Conservation (phyloP, 2,888 invertebrate species). For the Teleiodes luculella region DNA sequence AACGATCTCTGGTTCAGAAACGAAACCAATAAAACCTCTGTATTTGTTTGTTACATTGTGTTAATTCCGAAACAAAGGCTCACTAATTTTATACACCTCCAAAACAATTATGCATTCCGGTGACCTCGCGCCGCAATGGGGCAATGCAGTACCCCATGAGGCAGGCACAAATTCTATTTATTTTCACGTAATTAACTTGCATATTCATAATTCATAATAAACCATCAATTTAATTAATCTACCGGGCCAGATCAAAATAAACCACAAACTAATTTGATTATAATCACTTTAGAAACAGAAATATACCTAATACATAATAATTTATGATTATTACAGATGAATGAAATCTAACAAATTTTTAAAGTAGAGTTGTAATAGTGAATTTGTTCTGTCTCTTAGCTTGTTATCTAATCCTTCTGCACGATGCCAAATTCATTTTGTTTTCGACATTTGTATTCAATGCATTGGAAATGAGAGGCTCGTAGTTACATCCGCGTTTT, state of each 20-base stretch:
- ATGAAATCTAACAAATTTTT: not conserved
- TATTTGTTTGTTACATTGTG: slow-evolving; percentile 19
- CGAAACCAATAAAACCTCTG: not conserved
- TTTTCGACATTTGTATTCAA: slow-evolving; percentile 6
- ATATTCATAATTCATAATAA: slow-evolving; percentile 60
- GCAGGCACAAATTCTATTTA: slow-evolving; percentile 34
- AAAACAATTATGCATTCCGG: slow-evolving; percentile 37
- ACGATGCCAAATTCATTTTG: slow-evolving; percentile 11
- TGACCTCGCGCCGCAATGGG: slow-evolving; percentile 40
- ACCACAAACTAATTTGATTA: slow-evolving; percentile 34
- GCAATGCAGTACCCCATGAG: no score
- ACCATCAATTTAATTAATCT: slow-evolving; percentile 57
- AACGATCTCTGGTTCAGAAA: not conserved
- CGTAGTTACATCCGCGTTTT: slow-evolving; percentile 8
- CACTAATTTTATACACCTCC: slow-evolving; percentile 36
- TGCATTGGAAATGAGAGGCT: slow-evolving; percentile 10
- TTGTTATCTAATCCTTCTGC: not conserved
- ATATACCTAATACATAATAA: not conserved
- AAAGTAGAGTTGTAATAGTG: not conserved
- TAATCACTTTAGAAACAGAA: not conserved
- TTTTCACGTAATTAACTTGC: slow-evolving; percentile 49
- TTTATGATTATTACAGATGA: not conserved
- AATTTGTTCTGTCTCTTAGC: slow-evolving; percentile 1
- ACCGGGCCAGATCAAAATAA: slow-evolving; percentile 53
- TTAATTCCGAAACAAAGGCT: slow-evolving; percentile 41